Evolutionary conservation across 2,888 invertebrate species (phyloP), one percentile per base, ranked within the genome.

Genomic region (Nysson spinosus): DNA sequence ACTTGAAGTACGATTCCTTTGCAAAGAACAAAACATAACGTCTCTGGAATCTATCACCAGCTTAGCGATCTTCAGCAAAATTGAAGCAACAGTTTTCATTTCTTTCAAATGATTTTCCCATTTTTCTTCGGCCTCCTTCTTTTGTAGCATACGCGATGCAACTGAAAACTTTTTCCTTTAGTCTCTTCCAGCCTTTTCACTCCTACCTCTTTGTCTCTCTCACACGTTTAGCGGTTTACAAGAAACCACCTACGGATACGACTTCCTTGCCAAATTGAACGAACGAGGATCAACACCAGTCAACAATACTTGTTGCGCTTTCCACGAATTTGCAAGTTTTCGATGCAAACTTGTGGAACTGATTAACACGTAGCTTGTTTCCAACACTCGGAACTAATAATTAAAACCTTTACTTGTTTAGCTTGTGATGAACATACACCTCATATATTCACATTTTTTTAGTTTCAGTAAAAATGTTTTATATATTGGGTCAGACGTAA

Each of bases 301-400:
- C 19, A 5, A 22, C 17, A 11, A 19, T 42, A 61, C 61, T 51
- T 62, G 62, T 65, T 65, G 62, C 62, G 30, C 44, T 44, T 24
- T 40, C 30, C 9, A 62, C 37, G 17, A 47, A 43, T 43, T 40
- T 32, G 34, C 28, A 34, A 9, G n/a, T n/a, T n/a, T n/a, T n/a
- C n/a, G n/a, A n/a, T n/a, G n/a, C n/a, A n/a, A n/a, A n/a, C n/a
- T n/a, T n/a, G n/a, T n/a, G n/a, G n/a, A n/a, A n/a, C n/a, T n/a
- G n/a, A n/a, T n/a, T n/a, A n/a, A n/a, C n/a, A n/a, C n/a, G n/a
- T n/a, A n/a, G n/a, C n/a, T n/a, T n/a, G n/a, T n/a, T n/a, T n/a
- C n/a, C n/a, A n/a, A n/a, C n/a, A n/a, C n/a, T n/a, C n/a, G n/a
- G n/a, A n/a, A n/a, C n/a, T n/a, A n/a, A n/a, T n/a, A n/a, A n/a